A percentile compares a stretch with the other conserved stretches of the same genome.
Evolutionary conservation across 2,888 invertebrate species (phyloP).

Genomic region (Rutpela maculata): DNA sequence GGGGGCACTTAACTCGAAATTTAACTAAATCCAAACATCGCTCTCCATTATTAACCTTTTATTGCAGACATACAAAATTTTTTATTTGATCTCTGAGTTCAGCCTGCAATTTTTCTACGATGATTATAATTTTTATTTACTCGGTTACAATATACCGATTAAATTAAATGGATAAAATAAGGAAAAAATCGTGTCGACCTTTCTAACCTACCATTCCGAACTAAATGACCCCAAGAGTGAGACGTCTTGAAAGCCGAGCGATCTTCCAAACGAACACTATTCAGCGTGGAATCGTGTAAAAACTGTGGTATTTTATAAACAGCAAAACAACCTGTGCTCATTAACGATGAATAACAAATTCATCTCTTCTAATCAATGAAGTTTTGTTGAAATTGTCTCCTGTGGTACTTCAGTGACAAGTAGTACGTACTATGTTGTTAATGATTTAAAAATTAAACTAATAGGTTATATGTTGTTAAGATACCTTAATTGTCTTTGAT

Average conservation of each 20-base stretch:
- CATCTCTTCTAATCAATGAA: slow-evolving; percentile 43
- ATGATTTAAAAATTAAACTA: neutral
- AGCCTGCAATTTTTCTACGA: too few relatives aligned
- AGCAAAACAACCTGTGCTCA: slow-evolving; percentile 34
- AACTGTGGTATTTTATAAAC: slow-evolving; percentile 40
- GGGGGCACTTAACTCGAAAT: slow-evolving; percentile 3
- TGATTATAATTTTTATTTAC: too few relatives aligned
- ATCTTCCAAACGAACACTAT: slow-evolving; percentile 42
- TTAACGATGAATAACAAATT: slow-evolving; percentile 32
- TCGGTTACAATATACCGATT: too few relatives aligned
- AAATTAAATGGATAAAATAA: too few relatives aligned
- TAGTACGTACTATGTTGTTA: neutral
- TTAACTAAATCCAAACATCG: neutral
- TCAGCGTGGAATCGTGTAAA: slow-evolving; percentile 38
- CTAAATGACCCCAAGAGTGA: slow-evolving; percentile 36
- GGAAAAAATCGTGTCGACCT: too few relatives aligned
- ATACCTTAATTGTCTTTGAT: too few relatives aligned
- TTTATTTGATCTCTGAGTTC: too few relatives aligned
- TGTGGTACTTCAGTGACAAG: neutral
- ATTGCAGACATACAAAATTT: too few relatives aligned
- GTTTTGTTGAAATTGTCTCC: slow-evolving; percentile 18
- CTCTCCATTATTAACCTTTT: neutral
- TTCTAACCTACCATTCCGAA: neutral
- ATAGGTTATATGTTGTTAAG: neutral
- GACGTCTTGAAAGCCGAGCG: slow-evolving; percentile 26